Base-by-base conservation (phyloP, 2,113 vertebrate genomes). In the Brevimyrus niger region DNA sequence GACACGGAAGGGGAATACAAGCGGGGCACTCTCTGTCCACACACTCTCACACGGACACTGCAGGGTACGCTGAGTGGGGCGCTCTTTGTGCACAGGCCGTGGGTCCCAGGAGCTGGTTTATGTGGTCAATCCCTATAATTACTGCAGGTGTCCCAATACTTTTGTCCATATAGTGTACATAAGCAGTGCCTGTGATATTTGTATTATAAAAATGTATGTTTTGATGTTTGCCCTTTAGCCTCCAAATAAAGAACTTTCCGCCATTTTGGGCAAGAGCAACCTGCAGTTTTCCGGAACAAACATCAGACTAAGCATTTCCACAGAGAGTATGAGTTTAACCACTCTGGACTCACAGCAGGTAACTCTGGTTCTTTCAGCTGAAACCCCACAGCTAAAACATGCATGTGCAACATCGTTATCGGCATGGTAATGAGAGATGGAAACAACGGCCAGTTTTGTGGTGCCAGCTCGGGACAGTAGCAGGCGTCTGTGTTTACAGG, bases 191-290 rank as follows among this genome's bases (percentile, higher is more conserved):
- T 89, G 17, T 82, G 23, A 42, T 10, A 55, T 55, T 42, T 89
- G n/a, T n/a, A 35, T 35, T 13, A 50, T 15, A 50, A 89, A 38
- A 38, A 65, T 42, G 10, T 31, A 44, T 27, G 19, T 61, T 55
- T 0, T 90, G 47, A 92, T 87, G 91, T 95, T 83, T 93, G 51
- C 94, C 94, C 91, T 69, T 90, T 94, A 98, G 98, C 94, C 96
- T 92, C 95, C 96, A 31, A 94, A 93, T 89, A 98, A 98, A 91
- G 96, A 94, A 73, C 93, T 96, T 88, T 97, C 96, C 92, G 94
- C 96, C 47, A 95, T 98, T 90, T 96, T 99, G 94, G 98, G 98
- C 90, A 97, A 96, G 94, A 98, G 96, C 92, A 97, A 98, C 93
- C 96, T 98, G 90, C 97, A 97, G 95, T 98, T 98, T 95, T 97